Conservation (phyloP, 2,797 vertebrate genomes). For the Rhinella marina region DNA sequence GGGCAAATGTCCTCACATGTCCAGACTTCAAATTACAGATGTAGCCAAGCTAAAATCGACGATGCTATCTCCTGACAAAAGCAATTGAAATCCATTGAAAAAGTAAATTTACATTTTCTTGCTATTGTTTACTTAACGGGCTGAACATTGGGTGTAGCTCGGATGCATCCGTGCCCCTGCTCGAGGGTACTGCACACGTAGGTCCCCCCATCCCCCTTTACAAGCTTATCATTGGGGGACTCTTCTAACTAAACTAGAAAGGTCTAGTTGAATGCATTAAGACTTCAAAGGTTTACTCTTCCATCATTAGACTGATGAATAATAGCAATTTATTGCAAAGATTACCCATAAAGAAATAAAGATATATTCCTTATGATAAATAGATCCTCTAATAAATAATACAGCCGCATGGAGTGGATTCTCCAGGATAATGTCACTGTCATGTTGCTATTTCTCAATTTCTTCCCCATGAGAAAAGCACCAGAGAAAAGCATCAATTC, state of each 20-base stretch:
- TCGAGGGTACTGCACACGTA: no score
- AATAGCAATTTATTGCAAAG: background rate
- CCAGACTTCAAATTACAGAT: no score
- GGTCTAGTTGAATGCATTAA: background rate
- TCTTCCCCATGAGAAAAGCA: background rate
- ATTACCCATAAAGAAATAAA: background rate
- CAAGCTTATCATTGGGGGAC: background rate
- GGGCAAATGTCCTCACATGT: no score
- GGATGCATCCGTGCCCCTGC: no score
- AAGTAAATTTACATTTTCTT: no score
- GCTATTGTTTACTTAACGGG: no score
- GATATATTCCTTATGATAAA: background rate
- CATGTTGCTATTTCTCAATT: background rate
- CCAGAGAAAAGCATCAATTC: background rate
- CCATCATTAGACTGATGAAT: background rate
- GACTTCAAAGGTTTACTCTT: background rate
- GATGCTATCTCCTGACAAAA: no score
- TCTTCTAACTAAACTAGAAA: background rate
- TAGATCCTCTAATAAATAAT: background rate
- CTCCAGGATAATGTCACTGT: background rate
- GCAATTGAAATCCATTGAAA: no score
- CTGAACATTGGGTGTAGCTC: no score
- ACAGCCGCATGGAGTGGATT: background rate
- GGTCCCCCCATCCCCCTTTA: background rate
- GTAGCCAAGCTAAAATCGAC: no score